Conservation (phyloP, 2,888 invertebrate species). For the Xylophagus ater region DNA sequence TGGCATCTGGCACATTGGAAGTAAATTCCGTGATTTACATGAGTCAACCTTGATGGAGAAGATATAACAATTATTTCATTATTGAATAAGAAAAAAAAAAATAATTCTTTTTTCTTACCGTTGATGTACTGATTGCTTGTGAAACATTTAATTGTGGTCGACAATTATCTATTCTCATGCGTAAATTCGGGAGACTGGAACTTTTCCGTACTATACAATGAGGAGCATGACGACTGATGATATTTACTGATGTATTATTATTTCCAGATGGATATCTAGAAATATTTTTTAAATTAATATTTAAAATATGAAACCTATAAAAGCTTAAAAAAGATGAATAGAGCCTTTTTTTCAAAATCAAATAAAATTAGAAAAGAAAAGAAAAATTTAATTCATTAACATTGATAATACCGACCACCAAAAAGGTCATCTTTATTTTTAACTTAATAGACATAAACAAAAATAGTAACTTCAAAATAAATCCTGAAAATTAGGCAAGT, state of each 20-base stretch:
- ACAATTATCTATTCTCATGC: slow-evolving; percentile 27
- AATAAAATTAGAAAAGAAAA: too few species aligned
- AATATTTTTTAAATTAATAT: too few species aligned
- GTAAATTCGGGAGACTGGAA: slow-evolving; percentile 68
- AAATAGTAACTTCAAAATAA: too few species aligned
- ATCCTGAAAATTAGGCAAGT: too few species aligned
- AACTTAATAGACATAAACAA: too few species aligned
- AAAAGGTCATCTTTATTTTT: too few species aligned
- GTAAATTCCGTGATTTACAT: slow-evolving; percentile 31
- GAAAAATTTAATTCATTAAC: too few species aligned
- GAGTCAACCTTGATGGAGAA: slow-evolving; percentile 23
- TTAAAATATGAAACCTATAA: too few species aligned
- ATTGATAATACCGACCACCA: too few species aligned
- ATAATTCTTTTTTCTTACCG: slow-evolving; percentile 43
- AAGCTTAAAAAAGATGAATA: too few species aligned
- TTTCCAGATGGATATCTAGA: slow-evolving; percentile 65
- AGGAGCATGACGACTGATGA: slow-evolving; percentile 44
- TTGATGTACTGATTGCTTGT: slow-evolving; percentile 55
- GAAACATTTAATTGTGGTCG: slow-evolving; percentile 36
- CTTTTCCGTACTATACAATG: slow-evolving; percentile 55
- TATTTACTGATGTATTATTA: slow-evolving; percentile 48
- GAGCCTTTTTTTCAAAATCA: too few species aligned
- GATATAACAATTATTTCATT: slow-evolving; percentile 2
- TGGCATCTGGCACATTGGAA: slow-evolving; percentile 41
- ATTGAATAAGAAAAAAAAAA: background rate